Evolutionary conservation across 2,797 vertebrate genomes (phyloP).

Genomic region (Pangasius larnaudii): DNA sequence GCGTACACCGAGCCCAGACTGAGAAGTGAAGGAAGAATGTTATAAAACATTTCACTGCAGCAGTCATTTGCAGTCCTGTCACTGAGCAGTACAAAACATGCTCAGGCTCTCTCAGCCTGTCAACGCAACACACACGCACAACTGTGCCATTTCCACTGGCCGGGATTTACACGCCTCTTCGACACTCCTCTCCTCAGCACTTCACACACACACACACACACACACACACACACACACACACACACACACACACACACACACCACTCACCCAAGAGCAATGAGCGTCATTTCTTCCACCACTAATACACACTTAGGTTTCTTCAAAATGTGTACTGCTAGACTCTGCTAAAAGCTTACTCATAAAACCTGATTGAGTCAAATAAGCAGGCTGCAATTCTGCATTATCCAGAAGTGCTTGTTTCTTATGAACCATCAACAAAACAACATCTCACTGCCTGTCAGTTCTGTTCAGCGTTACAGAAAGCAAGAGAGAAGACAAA

Average conservation of each 20-base stretch:
- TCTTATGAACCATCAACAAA: slow-evolving; percentile 45
- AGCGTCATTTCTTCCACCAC: slow-evolving; percentile 57
- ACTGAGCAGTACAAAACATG: slow-evolving; percentile 58
- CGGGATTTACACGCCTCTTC: slow-evolving; percentile 23
- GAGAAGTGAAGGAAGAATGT: slow-evolving; percentile 17
- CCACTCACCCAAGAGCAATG: slow-evolving; percentile 58
- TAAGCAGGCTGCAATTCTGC: slow-evolving; percentile 34
- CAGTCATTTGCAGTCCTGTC: slow-evolving; percentile 47
- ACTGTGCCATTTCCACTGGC: slow-evolving; percentile 50
- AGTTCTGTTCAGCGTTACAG: slow-evolving; percentile 24
- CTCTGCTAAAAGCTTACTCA: slow-evolving; percentile 51
- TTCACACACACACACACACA: slow-evolving; percentile 59
- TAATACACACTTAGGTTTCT: slow-evolving; percentile 53
- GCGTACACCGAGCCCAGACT: neutral
- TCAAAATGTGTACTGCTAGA: slow-evolving; percentile 59
- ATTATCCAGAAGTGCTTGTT: neutral
- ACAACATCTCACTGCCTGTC: slow-evolving; percentile 55
- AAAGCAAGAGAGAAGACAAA: neutral
- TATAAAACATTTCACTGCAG: slow-evolving; percentile 42
- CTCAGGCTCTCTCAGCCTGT: slow-evolving; percentile 61
- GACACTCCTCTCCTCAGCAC: slow-evolving; percentile 30
- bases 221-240: slow-evolving; percentile 55
- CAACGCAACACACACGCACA: slow-evolving; percentile 51
- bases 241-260: slow-evolving; percentile 61
- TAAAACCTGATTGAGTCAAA: slow-evolving; percentile 51